Evolutionary conservation across 2,113 vertebrate species (phyloP), one percentile per base, ranked within the genome.

Genomic region (Cephalopholis sonnerati): DNA sequence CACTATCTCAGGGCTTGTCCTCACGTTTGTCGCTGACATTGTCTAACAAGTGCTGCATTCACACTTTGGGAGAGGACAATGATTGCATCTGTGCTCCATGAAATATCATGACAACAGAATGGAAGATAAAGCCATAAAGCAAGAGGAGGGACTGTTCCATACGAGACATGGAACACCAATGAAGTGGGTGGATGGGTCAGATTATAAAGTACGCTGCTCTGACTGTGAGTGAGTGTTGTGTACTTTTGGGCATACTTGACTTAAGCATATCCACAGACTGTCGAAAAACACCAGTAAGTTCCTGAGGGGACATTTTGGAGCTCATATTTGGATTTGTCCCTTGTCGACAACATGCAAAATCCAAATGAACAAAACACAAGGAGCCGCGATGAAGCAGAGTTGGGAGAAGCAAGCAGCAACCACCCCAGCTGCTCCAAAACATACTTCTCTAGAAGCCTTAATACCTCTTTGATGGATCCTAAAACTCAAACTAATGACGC

Each of bases 1-100:
- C 71, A 75, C 77, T 73, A 91, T 92, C 93, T 95, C 93, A 93
- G 93, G 94, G 91, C 91, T 85, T 83, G 91, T 89, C 86, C 79
- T 71, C 61, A 77, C 75, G 55, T 68, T 85, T 72, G 78, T 82
- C 27, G 67, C 51, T 82, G 22, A 87, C 61, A 73, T 63, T 86
- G 63, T 88, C 68, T 84, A 48, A 77, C 6, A 71, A 68, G 83
- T 79, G 27, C 57, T 87, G 81, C 54, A 67, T 77, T 89, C 24
- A 86, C 72, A 76, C 67, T 70, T 58, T 58, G 29, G 79, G 44
- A 65, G 10, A 58, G 20, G 44, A 57, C 32, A 61, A 46, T 72
- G 62, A 75, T 39, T 80, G 57, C 10, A 74, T 10, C n/a, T 15
- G 44, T 3, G 8, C 51, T 74, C 15, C 12, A 48, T 55, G 55